Evolutionary conservation across 2,113 vertebrate genomes (phyloP), one percentile per base, ranked within the genome.

Genomic region (Semicossyphus pulcher): DNA sequence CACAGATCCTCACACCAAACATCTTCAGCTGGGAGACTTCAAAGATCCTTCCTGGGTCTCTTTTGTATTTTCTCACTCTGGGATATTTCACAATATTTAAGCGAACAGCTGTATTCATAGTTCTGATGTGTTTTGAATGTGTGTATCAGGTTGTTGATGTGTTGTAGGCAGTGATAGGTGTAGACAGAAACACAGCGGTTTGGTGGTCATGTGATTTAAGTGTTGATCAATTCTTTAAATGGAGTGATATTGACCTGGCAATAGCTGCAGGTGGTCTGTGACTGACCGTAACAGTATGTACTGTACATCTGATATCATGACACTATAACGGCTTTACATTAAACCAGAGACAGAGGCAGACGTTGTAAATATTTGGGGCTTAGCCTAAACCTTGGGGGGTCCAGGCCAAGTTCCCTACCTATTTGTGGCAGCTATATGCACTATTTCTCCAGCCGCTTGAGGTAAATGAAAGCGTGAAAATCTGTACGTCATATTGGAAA

Each of bases 21-120:
- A 31, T 34, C 18, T 28, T 32, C 28, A 73, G 49, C 36, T 64
- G 63, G 26, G 32, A 69, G 66, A 71, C 26, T 31, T 41, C 20
- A 65, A 21, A 9, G 29, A 32, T 63, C 41, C 20, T n/a, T n/a
- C n/a, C n/a, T n/a, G n/a, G n/a, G n/a, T n/a, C n/a, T n/a, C n/a
- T n/a, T n/a, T n/a, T n/a, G n/a, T n/a, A n/a, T n/a, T n/a, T n/a
- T n/a, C n/a, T n/a, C n/a, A n/a, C n/a, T n/a, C n/a, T n/a, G n/a
- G n/a, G n/a, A n/a, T n/a, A n/a, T n/a, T n/a, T n/a, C n/a, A n/a
- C n/a, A n/a, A n/a, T n/a, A n/a, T n/a, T n/a, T n/a, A n/a, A n/a
- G n/a, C n/a, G n/a, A n/a, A n/a, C n/a, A n/a, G n/a, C n/a, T n/a
- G n/a, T n/a, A n/a, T n/a, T n/a, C n/a, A n/a, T n/a, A n/a, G n/a